Conservation (phyloP, 2,888 invertebrate genomes). For the Heliconius hortense region DNA sequence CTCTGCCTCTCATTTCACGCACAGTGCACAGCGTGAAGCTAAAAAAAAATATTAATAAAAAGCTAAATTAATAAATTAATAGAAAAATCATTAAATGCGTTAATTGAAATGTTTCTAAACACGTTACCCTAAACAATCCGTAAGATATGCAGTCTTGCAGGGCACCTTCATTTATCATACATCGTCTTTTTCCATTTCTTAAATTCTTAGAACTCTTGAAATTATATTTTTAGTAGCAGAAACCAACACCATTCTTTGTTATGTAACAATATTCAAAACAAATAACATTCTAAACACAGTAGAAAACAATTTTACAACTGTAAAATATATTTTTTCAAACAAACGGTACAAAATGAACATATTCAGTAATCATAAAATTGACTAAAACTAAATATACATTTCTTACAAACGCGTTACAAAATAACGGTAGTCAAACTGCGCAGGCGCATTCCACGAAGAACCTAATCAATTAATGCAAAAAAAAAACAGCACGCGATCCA, state of each 20-base stretch:
- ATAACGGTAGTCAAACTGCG: conserved; percentile 31
- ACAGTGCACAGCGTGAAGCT: too few species aligned
- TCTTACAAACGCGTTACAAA: conserved; percentile 16
- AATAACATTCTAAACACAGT: too few species aligned
- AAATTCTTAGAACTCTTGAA: too few species aligned
- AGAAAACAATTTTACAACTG: too few species aligned
- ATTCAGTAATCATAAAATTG: not conserved
- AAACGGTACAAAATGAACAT: not conserved
- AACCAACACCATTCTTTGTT: too few species aligned
- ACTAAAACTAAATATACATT: not conserved
- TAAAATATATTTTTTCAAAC: too few species aligned
- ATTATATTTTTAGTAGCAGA: too few species aligned
- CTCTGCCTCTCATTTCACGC: too few species aligned
- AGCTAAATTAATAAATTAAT: not conserved
- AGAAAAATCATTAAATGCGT: not conserved
- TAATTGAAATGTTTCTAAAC: not conserved
- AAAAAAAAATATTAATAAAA: too few species aligned
- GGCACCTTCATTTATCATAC: too few species aligned
- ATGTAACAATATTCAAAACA: too few species aligned
- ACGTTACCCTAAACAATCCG: not conserved
- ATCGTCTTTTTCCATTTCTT: too few species aligned
- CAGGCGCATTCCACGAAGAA: conserved; percentile 28
- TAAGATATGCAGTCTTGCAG: not conserved
- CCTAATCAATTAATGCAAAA: conserved; percentile 39
- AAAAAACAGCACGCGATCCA: conserved; percentile 37